A percentile compares a stretch with the other conserved stretches of the same genome.
Conservation (phyloP, 2,797 vertebrate species). For the Columba guinea region DNA sequence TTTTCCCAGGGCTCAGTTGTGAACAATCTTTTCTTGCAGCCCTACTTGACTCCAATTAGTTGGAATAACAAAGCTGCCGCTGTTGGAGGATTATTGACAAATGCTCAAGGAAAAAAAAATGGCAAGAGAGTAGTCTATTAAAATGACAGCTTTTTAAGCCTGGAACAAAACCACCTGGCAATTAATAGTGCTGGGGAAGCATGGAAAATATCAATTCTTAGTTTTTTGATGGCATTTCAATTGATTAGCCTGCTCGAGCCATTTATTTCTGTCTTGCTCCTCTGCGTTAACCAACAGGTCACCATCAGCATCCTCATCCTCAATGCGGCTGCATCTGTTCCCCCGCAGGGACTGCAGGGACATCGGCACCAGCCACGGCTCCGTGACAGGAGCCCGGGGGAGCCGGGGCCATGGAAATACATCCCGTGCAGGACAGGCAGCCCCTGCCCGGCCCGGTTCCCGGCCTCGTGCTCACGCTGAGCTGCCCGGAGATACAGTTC, state of each 20-base stretch:
- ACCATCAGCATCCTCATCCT: background rate
- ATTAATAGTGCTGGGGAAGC: background rate
- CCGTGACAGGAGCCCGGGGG: rapidly evolving
- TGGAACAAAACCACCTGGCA: background rate
- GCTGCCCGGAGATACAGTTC: background rate
- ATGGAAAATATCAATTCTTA: background rate
- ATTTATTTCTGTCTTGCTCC: background rate
- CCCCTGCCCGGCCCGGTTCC: background rate
- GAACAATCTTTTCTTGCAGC: conserved; percentile 25
- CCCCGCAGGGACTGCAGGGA: rapidly evolving
- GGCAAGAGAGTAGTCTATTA: background rate
- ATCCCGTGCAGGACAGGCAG: background rate
- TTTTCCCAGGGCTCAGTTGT: background rate
- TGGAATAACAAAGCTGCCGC: conserved; percentile 55
- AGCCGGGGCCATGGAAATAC: background rate
- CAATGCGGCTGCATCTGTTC: background rate
- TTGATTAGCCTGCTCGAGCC: background rate
- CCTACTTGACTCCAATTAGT: conserved; percentile 66
- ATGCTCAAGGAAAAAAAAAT: background rate
- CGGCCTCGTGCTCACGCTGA: background rate
- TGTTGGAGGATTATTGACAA: conserved; percentile 56
- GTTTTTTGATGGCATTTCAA: background rate
- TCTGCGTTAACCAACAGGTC: background rate
- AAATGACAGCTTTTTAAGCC: conserved; percentile 15
- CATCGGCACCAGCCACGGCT: background rate